These are phyloP conservation scores for Synodontis membranacea DNA, from an alignment of 2,113 vertebrate species.

Conservation along the genomic window DNA sequence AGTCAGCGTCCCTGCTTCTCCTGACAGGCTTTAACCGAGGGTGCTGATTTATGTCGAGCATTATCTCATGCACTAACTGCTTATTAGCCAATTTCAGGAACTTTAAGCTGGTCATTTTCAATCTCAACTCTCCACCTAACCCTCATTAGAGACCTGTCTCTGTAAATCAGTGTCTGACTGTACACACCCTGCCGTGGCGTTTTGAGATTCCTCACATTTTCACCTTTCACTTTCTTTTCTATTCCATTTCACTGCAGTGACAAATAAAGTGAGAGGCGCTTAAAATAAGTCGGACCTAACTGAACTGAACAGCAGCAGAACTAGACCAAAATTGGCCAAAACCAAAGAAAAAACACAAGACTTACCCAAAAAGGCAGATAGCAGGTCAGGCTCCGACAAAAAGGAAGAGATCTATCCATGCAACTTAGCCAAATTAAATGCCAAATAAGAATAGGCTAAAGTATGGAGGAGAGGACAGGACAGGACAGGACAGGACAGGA, in stretches of 20 bases:
- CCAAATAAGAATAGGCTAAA: not conserved
- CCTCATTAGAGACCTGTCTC: conserved; percentile 4
- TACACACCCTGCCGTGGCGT: conserved; percentile 20
- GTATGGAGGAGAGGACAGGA: no score
- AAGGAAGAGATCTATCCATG: not conserved
- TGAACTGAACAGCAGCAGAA: not conserved
- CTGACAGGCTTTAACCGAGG: not conserved
- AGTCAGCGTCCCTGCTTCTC: not conserved
- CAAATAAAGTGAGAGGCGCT: not conserved
- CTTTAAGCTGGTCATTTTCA: not conserved
- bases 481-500: no score
- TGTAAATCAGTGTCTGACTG: conserved; percentile 20
- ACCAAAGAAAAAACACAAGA: not conserved
- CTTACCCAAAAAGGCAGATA: not conserved
- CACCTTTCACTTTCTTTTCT: conserved; percentile 24
- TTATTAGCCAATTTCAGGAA: not conserved
- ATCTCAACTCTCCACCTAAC: not conserved
- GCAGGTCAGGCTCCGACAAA: not conserved
- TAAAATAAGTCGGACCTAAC: not conserved
- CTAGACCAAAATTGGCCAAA: not conserved
- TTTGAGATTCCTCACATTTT: conserved; percentile 47
- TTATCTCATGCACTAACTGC: conserved; percentile 12
- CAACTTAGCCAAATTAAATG: not conserved
- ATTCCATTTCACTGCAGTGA: not conserved
- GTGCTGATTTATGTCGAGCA: not conserved